Conservation (phyloP, 2,113 vertebrate species). For the Oenanthe oenanthe region DNA sequence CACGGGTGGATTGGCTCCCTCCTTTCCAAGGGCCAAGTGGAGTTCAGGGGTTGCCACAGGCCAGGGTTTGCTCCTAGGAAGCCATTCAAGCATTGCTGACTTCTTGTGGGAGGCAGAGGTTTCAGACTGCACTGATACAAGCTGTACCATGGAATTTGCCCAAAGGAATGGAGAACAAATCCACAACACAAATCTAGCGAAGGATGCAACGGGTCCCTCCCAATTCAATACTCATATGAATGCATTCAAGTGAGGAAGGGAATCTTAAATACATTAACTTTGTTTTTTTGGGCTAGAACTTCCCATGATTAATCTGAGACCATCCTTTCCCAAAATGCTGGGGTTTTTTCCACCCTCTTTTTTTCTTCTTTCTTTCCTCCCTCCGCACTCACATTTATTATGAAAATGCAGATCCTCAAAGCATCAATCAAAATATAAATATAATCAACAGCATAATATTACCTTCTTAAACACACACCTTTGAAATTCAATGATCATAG, state of each 20-base stretch:
- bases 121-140: fast-evolving
- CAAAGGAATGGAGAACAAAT: neutral
- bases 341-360: fast-evolving
- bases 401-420: neutral
- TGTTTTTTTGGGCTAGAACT: neutral
- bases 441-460: neutral
- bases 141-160: neutral
- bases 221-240: neutral
- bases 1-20: neutral
- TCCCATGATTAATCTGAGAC: neutral
- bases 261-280: neutral
- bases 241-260: neutral
- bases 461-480: neutral
- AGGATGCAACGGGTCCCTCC: neutral
- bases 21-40: neutral
- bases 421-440: neutral
- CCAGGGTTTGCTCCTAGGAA: neutral
- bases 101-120: neutral
- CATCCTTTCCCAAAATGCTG: neutral
- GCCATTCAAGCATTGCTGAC: neutral
- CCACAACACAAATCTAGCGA: neutral
- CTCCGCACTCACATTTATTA: neutral
- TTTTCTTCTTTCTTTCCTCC: neutral
- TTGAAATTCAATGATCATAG: neutral
- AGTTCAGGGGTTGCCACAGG: neutral